phyloP scores from a whole-genome alignment of 30 jellyfish, hydroid and myxozoan species.

The Pelagia noctiluca region DNA sequence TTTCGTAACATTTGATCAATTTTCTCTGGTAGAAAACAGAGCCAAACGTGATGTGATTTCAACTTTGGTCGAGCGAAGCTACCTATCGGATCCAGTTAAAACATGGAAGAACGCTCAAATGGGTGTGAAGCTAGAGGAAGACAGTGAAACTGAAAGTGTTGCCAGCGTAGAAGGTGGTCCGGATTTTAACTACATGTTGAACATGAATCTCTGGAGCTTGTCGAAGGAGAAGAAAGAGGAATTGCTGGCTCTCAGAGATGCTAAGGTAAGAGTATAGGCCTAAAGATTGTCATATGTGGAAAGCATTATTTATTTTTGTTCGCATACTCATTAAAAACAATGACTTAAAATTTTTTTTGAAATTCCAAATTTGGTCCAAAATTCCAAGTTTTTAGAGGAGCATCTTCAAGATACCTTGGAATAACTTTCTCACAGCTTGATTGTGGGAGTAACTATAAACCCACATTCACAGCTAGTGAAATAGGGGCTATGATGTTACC shows the following conservation, averaged over 20 bases:
- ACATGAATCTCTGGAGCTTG: conserved; percentile 86
- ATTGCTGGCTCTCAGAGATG: conserved; percentile 78
- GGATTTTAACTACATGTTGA: conserved; percentile 76
- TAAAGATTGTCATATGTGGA: too few species aligned
- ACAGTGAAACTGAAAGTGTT: conserved; percentile 79
- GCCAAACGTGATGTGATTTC: conserved; percentile 85
- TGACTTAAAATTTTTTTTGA: too few species aligned
- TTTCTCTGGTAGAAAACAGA: conserved; percentile 74
- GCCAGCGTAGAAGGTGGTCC: conserved; percentile 83
- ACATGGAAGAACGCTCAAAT: conserved; percentile 75
- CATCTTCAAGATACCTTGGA: too few species aligned
- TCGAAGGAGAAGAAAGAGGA: conserved; percentile 91
- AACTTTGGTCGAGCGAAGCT: conserved; percentile 77
- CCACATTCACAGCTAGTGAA: too few species aligned
- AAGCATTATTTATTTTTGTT: background rate
- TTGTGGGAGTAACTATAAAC: too few species aligned
- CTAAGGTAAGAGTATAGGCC: conserved; percentile 80
- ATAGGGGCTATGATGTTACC: too few species aligned
- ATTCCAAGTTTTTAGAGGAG: too few species aligned
- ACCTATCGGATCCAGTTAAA: conserved; percentile 95
- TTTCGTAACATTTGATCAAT: too few species aligned
- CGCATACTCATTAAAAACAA: too few species aligned
- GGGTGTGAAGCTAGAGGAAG: conserved; percentile 51
- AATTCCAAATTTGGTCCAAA: too few species aligned
- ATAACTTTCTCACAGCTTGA: too few species aligned